Evolutionary conservation across 37 sponge, comb jelly and placozoan species (phyloP), one percentile per base, ranked within the genome.

Genomic region (Geodia barretti): DNA sequence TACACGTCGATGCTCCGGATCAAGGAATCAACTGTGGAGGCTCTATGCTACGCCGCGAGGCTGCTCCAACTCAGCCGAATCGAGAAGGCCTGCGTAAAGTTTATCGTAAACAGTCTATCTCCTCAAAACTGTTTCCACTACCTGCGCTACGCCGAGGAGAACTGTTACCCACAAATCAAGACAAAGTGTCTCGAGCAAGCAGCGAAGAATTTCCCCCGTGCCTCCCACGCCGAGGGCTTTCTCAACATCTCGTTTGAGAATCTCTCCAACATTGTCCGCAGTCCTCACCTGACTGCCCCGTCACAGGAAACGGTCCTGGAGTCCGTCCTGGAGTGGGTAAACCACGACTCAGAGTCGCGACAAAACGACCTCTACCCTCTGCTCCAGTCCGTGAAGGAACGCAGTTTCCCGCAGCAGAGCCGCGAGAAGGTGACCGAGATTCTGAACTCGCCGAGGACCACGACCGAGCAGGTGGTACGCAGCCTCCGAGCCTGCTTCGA

Each of bases 21-120:
- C 39, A 30, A 74, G 21, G 47, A 73, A 31, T 41, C 19, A 64
- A 74, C 40, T 31, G 84, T 75, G n/a, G 37, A 67, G 39, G 40
- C 74, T 11, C 54, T 83, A 5, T 83, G 84, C 60, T 41, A 41
- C 23, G 84, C 60, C 31, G 63, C 84, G 4, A 62, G 26, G 58
- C 23, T 66, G 24, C 59, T 83, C 1, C 63, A 74, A 47, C 33
- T 83, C 28, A 63, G 47, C 25, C 40, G 75, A 4, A 65, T 83
- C n/a, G 75, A 83, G 76, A 83, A 41, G 63, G 74, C 84, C 47
- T 83, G 84, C 76, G 74, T 75, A 54, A 83, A 83, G 68, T 83
- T 83, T 17, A 83, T 83, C 75, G 37, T 30, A 25, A 83, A 83
- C 23, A 83, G 63, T 32, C 66, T 83, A 28, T 41, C 26, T 29